Evolutionary conservation across 2,113 vertebrate genomes (phyloP).

Genomic region (Salvelinus alpinus): DNA sequence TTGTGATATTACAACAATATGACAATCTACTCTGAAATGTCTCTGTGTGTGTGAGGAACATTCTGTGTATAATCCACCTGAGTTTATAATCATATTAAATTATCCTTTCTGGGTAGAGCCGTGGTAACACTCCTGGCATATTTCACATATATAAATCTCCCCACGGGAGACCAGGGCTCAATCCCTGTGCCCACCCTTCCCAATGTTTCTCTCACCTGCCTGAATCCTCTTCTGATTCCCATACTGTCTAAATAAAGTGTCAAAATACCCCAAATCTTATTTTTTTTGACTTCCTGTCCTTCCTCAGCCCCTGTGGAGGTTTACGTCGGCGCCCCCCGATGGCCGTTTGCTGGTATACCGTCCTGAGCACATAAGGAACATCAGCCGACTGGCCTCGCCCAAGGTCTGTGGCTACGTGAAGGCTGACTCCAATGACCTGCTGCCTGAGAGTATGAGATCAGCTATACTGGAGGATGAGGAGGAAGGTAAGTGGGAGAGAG

Average conservation of each 20-base stretch:
- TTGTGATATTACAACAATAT: neutral
- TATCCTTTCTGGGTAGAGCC: too few relatives aligned
- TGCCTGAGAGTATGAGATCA: constrained; percentile 64
- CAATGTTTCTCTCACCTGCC: too few relatives aligned
- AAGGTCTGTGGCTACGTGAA: constrained; percentile 90
- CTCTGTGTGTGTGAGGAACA: neutral
- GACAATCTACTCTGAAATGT: neutral
- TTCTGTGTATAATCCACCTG: neutral
- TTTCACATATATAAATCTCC: too few relatives aligned
- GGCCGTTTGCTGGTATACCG: constrained; percentile 87
- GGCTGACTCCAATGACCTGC: constrained; percentile 65
- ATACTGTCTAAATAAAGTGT: too few relatives aligned
- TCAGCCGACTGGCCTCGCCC: constrained; percentile 84
- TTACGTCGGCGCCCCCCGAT: constrained; percentile 76
- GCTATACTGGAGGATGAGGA: constrained; percentile 24
- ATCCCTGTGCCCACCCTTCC: too few relatives aligned
- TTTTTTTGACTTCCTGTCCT: neutral
- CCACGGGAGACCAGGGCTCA: too few relatives aligned
- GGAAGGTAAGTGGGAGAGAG: constrained; percentile 1
- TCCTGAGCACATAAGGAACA: constrained; percentile 79
- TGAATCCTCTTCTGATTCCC: too few relatives aligned
- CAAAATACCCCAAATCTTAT: too few relatives aligned
- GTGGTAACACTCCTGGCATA: too few relatives aligned
- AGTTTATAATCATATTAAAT: too few relatives aligned
- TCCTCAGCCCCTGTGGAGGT: constrained; percentile 88